A percentile compares a stretch with the other conserved stretches of the same genome.
phyloP scores from a whole-genome alignment of 1,140 invertebrate genomes.

The Macrostomum lignano region DNA sequence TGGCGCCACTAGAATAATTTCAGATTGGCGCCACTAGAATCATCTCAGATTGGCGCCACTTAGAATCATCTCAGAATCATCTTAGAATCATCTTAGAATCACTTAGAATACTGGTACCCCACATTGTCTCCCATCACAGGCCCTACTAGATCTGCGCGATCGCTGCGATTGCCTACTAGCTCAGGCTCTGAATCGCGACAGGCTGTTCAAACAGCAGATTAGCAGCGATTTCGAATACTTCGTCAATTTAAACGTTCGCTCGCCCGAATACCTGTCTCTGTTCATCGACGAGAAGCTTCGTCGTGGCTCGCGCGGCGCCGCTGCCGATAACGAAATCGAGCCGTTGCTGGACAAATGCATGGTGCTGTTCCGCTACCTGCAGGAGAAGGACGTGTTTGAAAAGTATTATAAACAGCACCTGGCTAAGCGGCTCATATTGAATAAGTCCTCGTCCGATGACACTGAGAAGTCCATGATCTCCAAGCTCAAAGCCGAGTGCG shows the following conservation, averaged over 20 bases:
- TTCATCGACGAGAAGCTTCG: slow-evolving; percentile 98
- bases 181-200: slow-evolving; percentile 70
- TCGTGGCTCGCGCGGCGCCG: slow-evolving; percentile 84
- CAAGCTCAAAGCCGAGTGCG: slow-evolving; percentile 97
- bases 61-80: too few species aligned
- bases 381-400: slow-evolving; percentile 99
- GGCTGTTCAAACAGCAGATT: slow-evolving; percentile 61
- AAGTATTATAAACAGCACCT: slow-evolving; percentile 97
- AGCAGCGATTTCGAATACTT: slow-evolving; percentile 96
- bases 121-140: too few species aligned
- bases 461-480: slow-evolving; percentile 99
- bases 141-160: slow-evolving; percentile 90
- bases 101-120: too few species aligned
- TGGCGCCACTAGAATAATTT: too few species aligned
- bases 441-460: slow-evolving; percentile 93
- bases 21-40: too few species aligned
- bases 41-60: too few species aligned
- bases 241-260: slow-evolving; percentile 82
- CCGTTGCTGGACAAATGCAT: slow-evolving; percentile 88
- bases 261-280: slow-evolving; percentile 89
- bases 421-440: slow-evolving; percentile 73
- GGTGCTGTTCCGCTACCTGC: slow-evolving; percentile 93
- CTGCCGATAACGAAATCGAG: slow-evolving; percentile 86
- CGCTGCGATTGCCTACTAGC: slow-evolving; percentile 84
- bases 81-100: too few species aligned